A percentile compares a stretch with the other conserved stretches of the same genome.
phyloP scores from a whole-genome alignment of 2,797 vertebrate species.

The Acrossocheilus fasciatus region DNA sequence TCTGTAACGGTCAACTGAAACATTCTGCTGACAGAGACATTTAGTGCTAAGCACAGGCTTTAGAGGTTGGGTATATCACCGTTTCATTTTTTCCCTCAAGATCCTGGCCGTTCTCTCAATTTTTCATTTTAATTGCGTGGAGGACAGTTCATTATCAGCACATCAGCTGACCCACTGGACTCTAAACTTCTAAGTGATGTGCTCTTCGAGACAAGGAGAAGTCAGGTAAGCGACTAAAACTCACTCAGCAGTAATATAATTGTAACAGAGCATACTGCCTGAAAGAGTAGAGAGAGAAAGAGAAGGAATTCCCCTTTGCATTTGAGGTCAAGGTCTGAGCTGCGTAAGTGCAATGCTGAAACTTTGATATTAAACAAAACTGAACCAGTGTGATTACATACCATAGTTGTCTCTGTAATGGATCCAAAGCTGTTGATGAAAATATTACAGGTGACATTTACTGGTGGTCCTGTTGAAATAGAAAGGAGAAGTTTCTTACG shows the following conservation, averaged over 20 bases:
- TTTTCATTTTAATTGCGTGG: constrained; percentile 81
- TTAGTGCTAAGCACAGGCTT: constrained; percentile 18
- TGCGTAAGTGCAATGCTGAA: constrained; percentile 40
- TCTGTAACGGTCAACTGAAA: constrained; percentile 45
- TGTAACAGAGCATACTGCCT: constrained; percentile 20
- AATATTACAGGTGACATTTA: constrained; percentile 96
- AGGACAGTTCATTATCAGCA: constrained; percentile 80
- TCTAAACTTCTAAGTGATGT: constrained; percentile 74
- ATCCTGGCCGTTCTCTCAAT: constrained; percentile 57
- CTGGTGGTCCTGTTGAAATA: constrained; percentile 83
- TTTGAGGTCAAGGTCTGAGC: constrained; percentile 3
- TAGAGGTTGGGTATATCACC: constrained; percentile 39
- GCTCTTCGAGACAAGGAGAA: constrained; percentile 70
- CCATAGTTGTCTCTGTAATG: constrained; percentile 95
- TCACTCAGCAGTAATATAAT: constrained; percentile 18
- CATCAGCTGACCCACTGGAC: constrained; percentile 75
- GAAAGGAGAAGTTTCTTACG: constrained; percentile 50
- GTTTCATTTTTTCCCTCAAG: constrained; percentile 38
- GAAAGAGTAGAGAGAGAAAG: neutral
- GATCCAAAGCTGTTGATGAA: constrained; percentile 97
- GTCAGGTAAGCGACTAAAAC: constrained; percentile 28
- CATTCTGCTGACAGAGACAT: constrained; percentile 65
- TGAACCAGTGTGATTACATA: constrained; percentile 70
- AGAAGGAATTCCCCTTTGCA: neutral
- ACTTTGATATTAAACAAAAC: constrained; percentile 54